Evolutionary conservation across 1,140 invertebrate genomes (phyloP), one percentile per base, ranked within the genome.

Genomic region (Liolophura sinensis): DNA sequence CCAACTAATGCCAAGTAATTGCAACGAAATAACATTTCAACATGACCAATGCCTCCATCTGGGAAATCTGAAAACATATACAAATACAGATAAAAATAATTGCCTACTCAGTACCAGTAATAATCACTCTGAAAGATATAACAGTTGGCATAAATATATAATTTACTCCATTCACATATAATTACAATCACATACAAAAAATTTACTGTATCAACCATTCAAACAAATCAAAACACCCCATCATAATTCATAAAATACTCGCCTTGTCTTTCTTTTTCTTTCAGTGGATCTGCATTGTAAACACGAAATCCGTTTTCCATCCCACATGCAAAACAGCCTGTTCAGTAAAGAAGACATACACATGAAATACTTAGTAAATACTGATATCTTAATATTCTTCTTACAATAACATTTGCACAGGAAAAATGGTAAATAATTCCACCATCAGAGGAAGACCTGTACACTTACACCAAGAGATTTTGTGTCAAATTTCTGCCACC

Each of bases 11-110:
- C 97, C 79, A 98, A 88, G 86, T 98, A 98, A 86, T 98, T 98
- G 84, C 96, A 98, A 64, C 95, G 88, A 84, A 98, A 99, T 14
- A 99, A 86, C 96, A 98, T 98, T 87, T 99, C 97, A 15, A 98
- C 93, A 82, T 94, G 93, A 65, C 92, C 91, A 56, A 99, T 89
- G 11, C 95, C 95, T 62, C 94, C 96, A 87, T 86, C 86, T 69
- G 74, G 70, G 71, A 86, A 87, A 78, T 87, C 85, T 86, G 65
- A 0, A 74, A 70, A 68, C 59, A 57, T 68, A 54, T 69, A 55
- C 15, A 60, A 66, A 60, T 24, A 60, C 55, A 46, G 31, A 6
- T 25, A n/a, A 22, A 51, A 71, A 64, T 20, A n/a, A 61, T 65
- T 48, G n/a, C n/a, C 25, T 16, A 51, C 40, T 50, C 9, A 24